These are phyloP conservation scores for Acronicta aceris DNA, from an alignment of 2,888 invertebrate genomes.

Conservation along the genomic window DNA sequence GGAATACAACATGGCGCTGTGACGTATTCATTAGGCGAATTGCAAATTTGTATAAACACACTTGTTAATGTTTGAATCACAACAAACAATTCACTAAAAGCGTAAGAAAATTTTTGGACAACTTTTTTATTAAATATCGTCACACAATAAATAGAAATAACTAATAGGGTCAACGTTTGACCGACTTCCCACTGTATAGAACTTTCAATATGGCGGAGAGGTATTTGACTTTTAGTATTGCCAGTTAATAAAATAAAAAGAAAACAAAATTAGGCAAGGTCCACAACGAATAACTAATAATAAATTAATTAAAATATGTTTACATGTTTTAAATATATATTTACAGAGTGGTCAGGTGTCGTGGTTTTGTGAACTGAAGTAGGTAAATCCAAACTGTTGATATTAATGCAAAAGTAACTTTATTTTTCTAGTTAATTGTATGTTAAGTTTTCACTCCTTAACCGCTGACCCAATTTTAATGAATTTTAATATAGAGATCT, in stretches of 20 bases:
- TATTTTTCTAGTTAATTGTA: too few relatives aligned
- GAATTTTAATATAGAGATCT: too few relatives aligned
- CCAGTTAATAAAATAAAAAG: constrained; percentile 50
- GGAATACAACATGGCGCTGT: constrained; percentile 90
- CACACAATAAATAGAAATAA: constrained; percentile 74
- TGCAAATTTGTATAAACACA: constrained; percentile 79
- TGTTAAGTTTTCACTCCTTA: too few relatives aligned
- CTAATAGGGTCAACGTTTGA: constrained; percentile 86
- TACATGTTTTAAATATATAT: too few relatives aligned
- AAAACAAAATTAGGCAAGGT: constrained; percentile 1
- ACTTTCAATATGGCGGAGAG: constrained; percentile 87
- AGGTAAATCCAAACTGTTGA: too few relatives aligned
- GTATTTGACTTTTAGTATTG: constrained; percentile 78
- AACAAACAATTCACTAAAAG: constrained; percentile 71
- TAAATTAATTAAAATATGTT: too few relatives aligned
- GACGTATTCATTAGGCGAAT: constrained; percentile 86
- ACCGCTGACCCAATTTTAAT: too few relatives aligned
- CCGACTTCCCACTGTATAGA: constrained; percentile 83
- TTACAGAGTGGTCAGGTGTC: too few relatives aligned
- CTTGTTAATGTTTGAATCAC: constrained; percentile 63
- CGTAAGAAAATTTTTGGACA: constrained; percentile 70
- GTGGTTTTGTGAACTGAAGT: too few relatives aligned
- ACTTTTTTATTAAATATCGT: constrained; percentile 69
- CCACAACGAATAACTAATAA: not conserved
- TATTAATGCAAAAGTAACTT: too few relatives aligned